A percentile compares a stretch with the other conserved stretches of the same genome.
Conservation (phyloP, 2,797 vertebrate genomes). For the Acanthis flammea region DNA sequence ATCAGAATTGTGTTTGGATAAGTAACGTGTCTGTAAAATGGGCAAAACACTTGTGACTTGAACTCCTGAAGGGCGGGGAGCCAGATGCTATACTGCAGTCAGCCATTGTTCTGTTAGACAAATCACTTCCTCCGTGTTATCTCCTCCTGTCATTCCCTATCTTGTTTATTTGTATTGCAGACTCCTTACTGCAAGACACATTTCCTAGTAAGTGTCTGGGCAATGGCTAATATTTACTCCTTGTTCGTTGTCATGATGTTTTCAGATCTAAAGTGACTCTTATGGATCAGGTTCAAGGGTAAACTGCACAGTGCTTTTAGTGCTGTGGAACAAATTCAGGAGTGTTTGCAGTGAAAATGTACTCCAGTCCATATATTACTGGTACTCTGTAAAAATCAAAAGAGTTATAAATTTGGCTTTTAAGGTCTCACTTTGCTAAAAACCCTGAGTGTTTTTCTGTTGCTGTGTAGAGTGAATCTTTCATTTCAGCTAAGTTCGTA, state of each 20-base stretch:
- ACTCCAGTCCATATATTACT: neutral
- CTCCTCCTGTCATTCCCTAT: neutral
- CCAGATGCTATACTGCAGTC: neutral
- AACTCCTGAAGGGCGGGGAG: neutral
- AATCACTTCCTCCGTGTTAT: neutral
- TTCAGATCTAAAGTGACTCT: neutral
- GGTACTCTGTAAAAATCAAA: neutral
- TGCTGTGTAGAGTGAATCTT: neutral
- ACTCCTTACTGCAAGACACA: neutral
- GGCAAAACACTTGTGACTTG: neutral
- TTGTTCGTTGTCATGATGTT: neutral
- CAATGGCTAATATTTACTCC: neutral
- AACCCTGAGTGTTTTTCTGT: neutral
- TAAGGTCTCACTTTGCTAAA: neutral
- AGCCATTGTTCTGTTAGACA: neutral
- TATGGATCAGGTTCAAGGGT: neutral
- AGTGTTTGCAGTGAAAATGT: neutral
- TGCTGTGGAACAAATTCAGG: neutral
- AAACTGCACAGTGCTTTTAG: neutral
- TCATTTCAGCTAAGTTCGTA: neutral
- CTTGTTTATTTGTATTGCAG: neutral
- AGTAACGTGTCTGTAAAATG: neutral
- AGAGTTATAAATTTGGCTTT: neutral
- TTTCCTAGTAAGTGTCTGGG: neutral
- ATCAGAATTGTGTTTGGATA: neutral